Evolutionary conservation across 2,888 invertebrate genomes (phyloP).

Genomic region (Orchesella flavescens): DNA sequence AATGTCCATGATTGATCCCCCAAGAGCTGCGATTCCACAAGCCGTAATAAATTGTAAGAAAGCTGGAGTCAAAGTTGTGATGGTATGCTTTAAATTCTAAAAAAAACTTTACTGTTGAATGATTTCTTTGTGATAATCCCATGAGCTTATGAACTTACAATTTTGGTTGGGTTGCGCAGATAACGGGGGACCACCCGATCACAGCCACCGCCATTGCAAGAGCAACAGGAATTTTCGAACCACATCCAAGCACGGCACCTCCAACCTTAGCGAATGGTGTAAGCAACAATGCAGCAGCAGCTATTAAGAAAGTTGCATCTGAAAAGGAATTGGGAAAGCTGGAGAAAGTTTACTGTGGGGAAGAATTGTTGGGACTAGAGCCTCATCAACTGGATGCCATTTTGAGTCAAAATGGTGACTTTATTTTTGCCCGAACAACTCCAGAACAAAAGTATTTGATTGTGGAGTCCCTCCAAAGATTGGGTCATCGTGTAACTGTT

Average conservation of each 20-base stretch:
- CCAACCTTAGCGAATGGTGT: background rate
- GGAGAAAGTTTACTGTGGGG: conserved; percentile 69
- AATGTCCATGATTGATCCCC: conserved; percentile 64
- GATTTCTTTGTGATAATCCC: too few species aligned
- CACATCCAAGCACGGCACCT: background rate
- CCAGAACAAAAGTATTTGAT: conserved; percentile 82
- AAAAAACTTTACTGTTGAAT: too few species aligned
- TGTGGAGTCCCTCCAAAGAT: conserved; percentile 77
- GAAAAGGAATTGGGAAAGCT: conserved; percentile 43
- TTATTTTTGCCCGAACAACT: conserved; percentile 84
- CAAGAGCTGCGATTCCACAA: conserved; percentile 39
- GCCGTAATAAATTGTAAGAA: conserved; percentile 52
- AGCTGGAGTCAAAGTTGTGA: conserved; percentile 50
- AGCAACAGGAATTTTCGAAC: conserved; percentile 53
- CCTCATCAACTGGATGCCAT: conserved; percentile 77
- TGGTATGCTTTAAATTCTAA: too few species aligned
- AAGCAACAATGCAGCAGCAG: background rate
- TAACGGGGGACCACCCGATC: conserved; percentile 59
- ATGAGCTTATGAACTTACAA: too few species aligned
- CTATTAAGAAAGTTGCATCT: background rate
- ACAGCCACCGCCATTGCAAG: conserved; percentile 60
- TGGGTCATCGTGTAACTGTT: conserved; percentile 77
- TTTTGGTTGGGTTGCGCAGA: too few species aligned
- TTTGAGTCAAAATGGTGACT: conserved; percentile 80
- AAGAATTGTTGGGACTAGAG: conserved; percentile 67